Evolutionary conservation across 2,888 invertebrate species (phyloP).

Genomic region (Drosophila stalkeri): DNA sequence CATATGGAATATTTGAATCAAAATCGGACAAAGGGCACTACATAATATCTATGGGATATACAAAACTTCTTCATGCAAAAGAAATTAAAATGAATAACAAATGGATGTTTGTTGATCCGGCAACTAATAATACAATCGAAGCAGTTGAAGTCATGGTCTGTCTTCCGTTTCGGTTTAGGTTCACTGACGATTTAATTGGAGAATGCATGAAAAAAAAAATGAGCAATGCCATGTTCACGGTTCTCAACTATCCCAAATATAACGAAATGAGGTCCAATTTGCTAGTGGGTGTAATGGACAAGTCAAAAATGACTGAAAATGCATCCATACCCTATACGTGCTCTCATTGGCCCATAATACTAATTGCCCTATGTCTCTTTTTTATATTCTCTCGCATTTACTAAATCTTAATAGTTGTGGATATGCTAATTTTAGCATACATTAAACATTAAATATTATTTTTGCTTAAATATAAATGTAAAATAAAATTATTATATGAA

Average conservation of each 20-base stretch:
- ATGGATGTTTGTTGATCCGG: not conserved
- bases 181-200: not conserved
- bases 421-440: too few species aligned
- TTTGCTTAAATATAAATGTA: not conserved
- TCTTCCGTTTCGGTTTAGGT: not conserved
- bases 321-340: not conserved
- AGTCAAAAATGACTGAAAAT: not conserved
- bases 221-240: not conserved
- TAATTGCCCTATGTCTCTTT: not conserved
- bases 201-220: not conserved
- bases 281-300: rapidly evolving
- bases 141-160: not conserved
- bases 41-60: not conserved
- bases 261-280: rapidly evolving
- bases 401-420: not conserved
- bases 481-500: too few species aligned
- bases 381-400: not conserved
- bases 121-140: not conserved
- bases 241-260: not conserved
- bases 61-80: not conserved
- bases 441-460: not conserved
- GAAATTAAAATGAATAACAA: not conserved
- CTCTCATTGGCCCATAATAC: not conserved
- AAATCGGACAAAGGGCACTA: not conserved
- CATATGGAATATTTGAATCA: not conserved